phyloP scores from a whole-genome alignment of 1,140 invertebrate species.

The Portunus trituberculatus region DNA sequence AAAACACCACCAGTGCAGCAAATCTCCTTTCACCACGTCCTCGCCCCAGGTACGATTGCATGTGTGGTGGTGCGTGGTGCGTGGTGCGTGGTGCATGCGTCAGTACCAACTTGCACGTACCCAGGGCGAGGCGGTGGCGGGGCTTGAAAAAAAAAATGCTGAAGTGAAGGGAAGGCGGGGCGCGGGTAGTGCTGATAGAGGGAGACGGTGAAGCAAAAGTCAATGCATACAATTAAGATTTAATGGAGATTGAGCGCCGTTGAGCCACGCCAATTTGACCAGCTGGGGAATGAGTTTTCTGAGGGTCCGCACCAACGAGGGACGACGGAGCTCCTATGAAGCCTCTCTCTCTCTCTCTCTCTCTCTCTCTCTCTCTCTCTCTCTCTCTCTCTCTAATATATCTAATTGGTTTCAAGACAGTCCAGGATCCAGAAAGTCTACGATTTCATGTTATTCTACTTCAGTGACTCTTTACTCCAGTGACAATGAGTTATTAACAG shows the following conservation, averaged over 20 bases:
- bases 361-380: neutral
- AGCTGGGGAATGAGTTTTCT: slow-evolving; percentile 47
- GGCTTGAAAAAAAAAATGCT: neutral
- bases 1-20: neutral
- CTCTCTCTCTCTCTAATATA: neutral
- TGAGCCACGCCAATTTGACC: slow-evolving; percentile 45
- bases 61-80: neutral
- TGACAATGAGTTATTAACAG: no score
- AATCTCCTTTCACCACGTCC: neutral
- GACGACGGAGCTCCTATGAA: neutral
- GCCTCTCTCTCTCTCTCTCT: neutral
- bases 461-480: no score
- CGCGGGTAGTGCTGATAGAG: slow-evolving; percentile 54
- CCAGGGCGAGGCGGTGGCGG: neutral
- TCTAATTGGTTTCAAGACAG: neutral
- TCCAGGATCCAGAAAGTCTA: no score
- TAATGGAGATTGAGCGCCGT: slow-evolving; percentile 62
- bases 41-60: neutral
- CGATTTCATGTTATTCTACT: no score
- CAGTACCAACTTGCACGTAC: neutral
- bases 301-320: neutral
- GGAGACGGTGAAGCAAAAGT: slow-evolving; percentile 51
- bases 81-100: neutral
- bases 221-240: slow-evolving; percentile 75
- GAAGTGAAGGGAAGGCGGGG: slow-evolving; percentile 5